A percentile compares a stretch with the other conserved stretches of the same genome.
Evolutionary conservation across 2,797 vertebrate genomes (phyloP).

Genomic region (Pangasius sanitwongsei): DNA sequence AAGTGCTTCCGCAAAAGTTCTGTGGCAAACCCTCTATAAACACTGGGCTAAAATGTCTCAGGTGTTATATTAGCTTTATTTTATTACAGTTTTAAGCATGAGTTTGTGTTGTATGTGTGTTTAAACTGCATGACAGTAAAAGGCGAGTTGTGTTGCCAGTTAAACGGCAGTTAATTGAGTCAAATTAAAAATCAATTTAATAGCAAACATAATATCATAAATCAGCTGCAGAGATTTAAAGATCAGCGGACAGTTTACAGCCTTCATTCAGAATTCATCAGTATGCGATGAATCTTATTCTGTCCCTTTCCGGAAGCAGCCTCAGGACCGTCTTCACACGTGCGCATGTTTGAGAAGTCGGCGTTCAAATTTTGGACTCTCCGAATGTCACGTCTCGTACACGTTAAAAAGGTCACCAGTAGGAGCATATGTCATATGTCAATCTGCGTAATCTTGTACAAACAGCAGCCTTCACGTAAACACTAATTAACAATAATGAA

Average conservation of each 20-base stretch:
- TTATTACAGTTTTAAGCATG: not conserved
- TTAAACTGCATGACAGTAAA: no score
- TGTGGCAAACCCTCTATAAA: no score
- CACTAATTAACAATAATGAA: no score
- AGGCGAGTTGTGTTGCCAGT: not conserved
- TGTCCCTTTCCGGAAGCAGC: not conserved
- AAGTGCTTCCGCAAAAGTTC: no score
- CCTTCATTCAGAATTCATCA: not conserved
- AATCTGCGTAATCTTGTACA: not conserved
- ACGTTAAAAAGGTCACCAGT: not conserved
- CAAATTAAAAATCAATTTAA: not conserved
- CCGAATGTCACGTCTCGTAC: not conserved
- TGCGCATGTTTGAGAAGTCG: no score
- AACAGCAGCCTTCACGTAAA: no score
- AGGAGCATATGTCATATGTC: no score
- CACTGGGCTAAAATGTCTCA: not conserved
- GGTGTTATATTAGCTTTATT: not conserved
- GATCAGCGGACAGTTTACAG: not conserved
- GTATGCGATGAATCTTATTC: not conserved
- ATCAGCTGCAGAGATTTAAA: not conserved
- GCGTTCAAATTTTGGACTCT: not conserved
- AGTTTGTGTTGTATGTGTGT: not conserved
- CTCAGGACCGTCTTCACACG: not conserved
- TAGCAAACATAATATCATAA: not conserved
- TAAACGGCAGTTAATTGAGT: no score